Evolutionary conservation across 2,113 vertebrate species (phyloP), one percentile per base, ranked within the genome.

Genomic region (Xenus cinereus): DNA sequence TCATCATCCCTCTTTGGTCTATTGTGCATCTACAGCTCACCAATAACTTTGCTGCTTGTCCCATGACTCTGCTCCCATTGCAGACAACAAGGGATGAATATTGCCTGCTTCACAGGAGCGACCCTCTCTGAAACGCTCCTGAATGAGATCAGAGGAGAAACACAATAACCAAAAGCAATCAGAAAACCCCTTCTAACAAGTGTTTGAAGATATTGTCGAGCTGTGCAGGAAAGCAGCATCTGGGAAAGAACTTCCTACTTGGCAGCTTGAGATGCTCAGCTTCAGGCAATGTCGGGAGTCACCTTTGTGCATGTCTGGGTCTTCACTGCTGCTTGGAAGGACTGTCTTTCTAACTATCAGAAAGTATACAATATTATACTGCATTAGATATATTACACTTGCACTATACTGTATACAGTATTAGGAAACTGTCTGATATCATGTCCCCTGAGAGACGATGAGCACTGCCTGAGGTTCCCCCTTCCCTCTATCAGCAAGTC

Each of bases 361-460:
- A 32, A 71, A 64, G 4, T 5, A 18, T 2, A 26, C 9, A 51
- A 5, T 27, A 53, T 37, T 18, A 15, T 9, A 48, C 14, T 32
- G 30, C 6, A 7, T 33, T 41, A 53, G 13, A 33, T 43, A 19
- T 7, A 19, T 9, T 39, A 5, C 12, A 17, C 14, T 22, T 22
- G 32, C 7, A 30, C 41, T 43, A 6, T 8, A 6, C 12, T 39
- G 6, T 19, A 5, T 2, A 26, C 18, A 41, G 13, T 11, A 16
- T 15, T 15, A 43, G 56, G 24, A 37, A 77, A 24, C 41, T 16
- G 30, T 19, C 26, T 46, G 74, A 7, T 28, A 10, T 5, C 57
- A 15, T 2, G 2, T 27, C 7, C 27, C 20, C 26, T 37, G 59
- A 17, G 26, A 76, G 35, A 57, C 0, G 9, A 4, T 12, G 9